phyloP scores from a whole-genome alignment of 2,888 invertebrate genomes.

The Fragum sueziense region DNA sequence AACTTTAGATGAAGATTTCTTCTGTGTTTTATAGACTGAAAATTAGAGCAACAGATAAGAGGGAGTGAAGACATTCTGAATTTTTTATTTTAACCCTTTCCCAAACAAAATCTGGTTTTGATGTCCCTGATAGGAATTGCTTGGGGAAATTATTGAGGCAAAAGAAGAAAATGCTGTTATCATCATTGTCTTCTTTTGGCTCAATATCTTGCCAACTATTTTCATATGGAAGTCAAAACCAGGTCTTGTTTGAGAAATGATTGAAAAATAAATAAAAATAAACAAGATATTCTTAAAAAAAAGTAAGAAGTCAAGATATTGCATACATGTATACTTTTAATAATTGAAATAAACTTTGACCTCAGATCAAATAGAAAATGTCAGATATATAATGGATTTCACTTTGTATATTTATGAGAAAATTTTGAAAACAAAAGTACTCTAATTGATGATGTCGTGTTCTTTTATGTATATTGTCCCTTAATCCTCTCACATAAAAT shows the following conservation, averaged over 20 bases:
- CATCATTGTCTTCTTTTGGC: background rate
- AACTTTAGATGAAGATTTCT: conserved; percentile 66
- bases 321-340: background rate
- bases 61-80: background rate
- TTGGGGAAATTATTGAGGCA: background rate
- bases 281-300: background rate
- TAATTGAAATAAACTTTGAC: background rate
- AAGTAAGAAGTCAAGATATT: background rate
- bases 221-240: no score
- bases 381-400: no score
- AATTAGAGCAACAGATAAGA: background rate
- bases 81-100: no score
- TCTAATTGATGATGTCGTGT: background rate
- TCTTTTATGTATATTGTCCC: no score
- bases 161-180: background rate
- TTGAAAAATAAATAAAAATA: background rate
- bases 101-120: background rate
- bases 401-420: no score
- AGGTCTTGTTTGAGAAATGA: background rate
- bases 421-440: no score
- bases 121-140: background rate
- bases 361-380: background rate
- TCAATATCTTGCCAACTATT: no score
- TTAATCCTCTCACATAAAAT: no score
- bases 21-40: conserved; percentile 30